Conservation (phyloP, 2,113 vertebrate species). For the Microtus oregoni region DNA sequence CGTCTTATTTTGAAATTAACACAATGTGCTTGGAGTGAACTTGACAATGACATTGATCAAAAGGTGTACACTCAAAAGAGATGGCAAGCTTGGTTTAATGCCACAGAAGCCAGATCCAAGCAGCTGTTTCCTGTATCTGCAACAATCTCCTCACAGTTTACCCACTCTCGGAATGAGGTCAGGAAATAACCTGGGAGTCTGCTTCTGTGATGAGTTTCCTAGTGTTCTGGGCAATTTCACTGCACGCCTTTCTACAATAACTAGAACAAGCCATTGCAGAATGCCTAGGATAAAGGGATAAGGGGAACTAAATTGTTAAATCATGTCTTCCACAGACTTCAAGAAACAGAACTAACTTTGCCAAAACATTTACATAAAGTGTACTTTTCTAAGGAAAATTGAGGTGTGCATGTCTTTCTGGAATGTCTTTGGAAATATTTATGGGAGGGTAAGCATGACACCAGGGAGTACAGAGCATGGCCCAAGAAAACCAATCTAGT, state of each 20-base stretch:
- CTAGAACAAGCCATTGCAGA: conserved; percentile 46
- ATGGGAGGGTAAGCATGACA: conserved; percentile 53
- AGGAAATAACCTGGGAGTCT: conserved; percentile 23
- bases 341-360: conserved; percentile 47
- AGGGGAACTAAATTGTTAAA: conserved; percentile 34
- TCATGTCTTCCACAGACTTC: conserved; percentile 40
- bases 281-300: conserved; percentile 34
- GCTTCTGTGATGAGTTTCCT: conserved; percentile 30
- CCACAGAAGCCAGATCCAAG: neutral
- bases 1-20: conserved; percentile 35
- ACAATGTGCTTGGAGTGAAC: neutral
- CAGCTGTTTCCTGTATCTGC: conserved; percentile 65
- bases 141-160: conserved; percentile 1
- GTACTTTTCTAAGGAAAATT: conserved; percentile 54
- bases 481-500: conserved; percentile 65
- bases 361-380: conserved; percentile 64
- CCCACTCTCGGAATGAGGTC: conserved; percentile 8
- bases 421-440: conserved; percentile 75
- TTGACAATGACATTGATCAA: neutral
- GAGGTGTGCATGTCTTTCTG: conserved; percentile 55
- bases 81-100: conserved; percentile 62
- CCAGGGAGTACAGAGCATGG: neutral
- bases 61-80: conserved; percentile 31
- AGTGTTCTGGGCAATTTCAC: conserved; percentile 5
- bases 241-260: neutral